Percentiles rank a stretch among this genome's conserved stretches.
Conservation (phyloP, 64 coral and sea anemone species). For the Porites australiensis region DNA sequence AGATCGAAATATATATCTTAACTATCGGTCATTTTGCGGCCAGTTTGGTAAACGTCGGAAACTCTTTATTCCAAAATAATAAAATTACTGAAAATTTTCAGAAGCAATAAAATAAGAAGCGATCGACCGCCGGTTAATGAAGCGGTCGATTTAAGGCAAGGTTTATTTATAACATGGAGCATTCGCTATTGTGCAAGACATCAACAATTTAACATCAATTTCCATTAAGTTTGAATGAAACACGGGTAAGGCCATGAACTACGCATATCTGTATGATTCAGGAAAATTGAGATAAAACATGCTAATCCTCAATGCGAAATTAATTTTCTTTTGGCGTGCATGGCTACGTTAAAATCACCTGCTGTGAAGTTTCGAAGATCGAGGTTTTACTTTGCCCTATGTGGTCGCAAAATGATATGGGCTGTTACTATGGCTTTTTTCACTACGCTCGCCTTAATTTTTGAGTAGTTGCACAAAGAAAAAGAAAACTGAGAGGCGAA, state of each 20-base stretch:
- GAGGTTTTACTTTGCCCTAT: background rate
- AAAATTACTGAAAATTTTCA: background rate
- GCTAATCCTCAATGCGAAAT: conserved; percentile 15
- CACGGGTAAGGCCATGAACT: background rate
- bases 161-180: background rate
- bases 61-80: background rate
- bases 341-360: background rate
- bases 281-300: background rate
- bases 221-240: conserved; percentile 27
- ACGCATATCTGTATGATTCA: background rate
- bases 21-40: background rate
- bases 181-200: conserved; percentile 12
- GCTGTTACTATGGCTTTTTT: conserved; percentile 5
- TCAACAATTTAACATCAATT: conserved; percentile 17
- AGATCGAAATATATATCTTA: background rate
- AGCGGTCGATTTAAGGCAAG: background rate
- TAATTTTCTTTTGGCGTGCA: background rate
- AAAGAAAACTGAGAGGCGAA: background rate
- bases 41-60: background rate
- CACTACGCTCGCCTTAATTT: background rate
- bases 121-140: background rate
- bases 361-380: background rate
- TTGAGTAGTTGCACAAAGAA: background rate
- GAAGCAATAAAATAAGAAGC: background rate
- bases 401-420: conserved; percentile 3